Percentiles rank a stretch among this genome's conserved stretches.
Evolutionary conservation across 2,113 vertebrate species (phyloP).

Genomic region (Tor tambroides): DNA sequence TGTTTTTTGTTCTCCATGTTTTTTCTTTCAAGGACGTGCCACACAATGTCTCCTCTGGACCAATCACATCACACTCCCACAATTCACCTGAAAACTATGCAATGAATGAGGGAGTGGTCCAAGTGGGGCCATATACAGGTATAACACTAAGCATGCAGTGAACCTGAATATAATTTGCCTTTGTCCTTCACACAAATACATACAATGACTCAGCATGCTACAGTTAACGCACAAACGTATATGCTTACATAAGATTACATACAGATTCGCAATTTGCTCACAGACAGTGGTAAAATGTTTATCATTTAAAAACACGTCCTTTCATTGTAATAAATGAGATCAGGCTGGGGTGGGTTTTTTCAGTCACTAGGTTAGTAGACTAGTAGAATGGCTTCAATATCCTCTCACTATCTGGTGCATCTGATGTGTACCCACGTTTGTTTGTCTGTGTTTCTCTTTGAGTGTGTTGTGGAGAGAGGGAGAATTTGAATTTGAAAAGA

Average conservation of each 20-base stretch:
- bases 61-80: conserved; percentile 84
- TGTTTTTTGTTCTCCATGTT: conserved; percentile 57
- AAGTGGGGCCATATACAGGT: conserved; percentile 85
- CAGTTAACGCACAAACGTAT: not conserved
- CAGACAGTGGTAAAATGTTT: not conserved
- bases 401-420: not conserved
- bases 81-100: conserved; percentile 82
- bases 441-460: conserved; percentile 4
- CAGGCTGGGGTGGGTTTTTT: not conserved
- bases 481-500: conserved; percentile 76
- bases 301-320: not conserved
- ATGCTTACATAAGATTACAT: not conserved
- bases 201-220: too few species aligned
- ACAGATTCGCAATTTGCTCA: not conserved
- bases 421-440: conserved; percentile 3
- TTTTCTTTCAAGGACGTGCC: conserved; percentile 80
- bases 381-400: not conserved
- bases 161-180: not conserved
- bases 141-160: not conserved
- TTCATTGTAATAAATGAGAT: not conserved
- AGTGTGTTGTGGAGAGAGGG: conserved; percentile 23
- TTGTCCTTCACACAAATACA: not conserved
- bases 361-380: not conserved
- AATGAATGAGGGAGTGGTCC: conserved; percentile 82
- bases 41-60: conserved; percentile 74